These are phyloP conservation scores for Capromys pilorides DNA, from an alignment of 2,797 vertebrate genomes.

Conservation along the genomic window DNA sequence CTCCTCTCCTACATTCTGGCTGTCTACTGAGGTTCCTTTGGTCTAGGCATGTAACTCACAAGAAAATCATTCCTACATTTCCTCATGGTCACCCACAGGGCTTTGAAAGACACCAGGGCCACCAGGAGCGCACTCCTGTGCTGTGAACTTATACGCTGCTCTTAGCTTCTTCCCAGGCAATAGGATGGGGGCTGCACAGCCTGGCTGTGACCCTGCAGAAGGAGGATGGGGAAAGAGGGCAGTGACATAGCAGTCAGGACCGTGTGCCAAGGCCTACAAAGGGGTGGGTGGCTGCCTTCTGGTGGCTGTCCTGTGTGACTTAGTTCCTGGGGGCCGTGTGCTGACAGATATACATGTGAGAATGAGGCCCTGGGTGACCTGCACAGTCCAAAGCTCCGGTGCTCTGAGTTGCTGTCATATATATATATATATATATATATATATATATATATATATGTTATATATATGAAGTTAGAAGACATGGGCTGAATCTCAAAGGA, in stretches of 20 bases:
- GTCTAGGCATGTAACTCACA: not conserved
- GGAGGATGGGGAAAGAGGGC: not conserved
- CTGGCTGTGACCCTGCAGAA: not conserved
- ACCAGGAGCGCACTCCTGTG: not conserved
- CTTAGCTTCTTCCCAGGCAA: not conserved
- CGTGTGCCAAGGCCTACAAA: not conserved
- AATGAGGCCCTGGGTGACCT: not conserved
- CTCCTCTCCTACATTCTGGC: not conserved
- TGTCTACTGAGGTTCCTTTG: not conserved
- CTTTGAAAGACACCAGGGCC: not conserved
- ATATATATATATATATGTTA: too few relatives aligned
- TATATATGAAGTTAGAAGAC: too few relatives aligned
- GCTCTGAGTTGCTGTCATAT: not conserved
- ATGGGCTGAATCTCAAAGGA: too few relatives aligned
- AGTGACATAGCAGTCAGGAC: not conserved
- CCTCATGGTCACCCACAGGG: not conserved
- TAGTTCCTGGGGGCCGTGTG: fast-evolving
- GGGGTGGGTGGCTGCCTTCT: not conserved
- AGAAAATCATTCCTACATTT: not conserved
- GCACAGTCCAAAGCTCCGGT: not conserved
- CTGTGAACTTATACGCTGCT: not conserved
- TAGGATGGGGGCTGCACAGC: not conserved
- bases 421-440: too few relatives aligned
- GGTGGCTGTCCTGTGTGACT: not conserved
- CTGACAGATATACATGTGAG: not conserved